phyloP scores from a whole-genome alignment of 2,797 vertebrate genomes.

The Typhlichthys subterraneus region DNA sequence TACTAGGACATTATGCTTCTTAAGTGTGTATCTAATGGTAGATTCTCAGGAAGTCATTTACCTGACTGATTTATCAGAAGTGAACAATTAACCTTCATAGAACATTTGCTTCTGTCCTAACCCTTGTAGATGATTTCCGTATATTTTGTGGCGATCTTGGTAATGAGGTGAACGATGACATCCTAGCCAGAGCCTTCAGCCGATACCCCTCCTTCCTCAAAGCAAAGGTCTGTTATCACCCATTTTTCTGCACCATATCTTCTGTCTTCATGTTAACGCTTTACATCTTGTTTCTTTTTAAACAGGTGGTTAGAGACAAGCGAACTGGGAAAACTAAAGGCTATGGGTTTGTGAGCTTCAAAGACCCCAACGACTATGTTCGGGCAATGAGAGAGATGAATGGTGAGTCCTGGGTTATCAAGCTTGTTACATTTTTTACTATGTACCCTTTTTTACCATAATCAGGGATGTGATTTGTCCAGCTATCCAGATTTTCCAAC shows the following conservation, averaged over 20 bases:
- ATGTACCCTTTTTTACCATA: too few species aligned
- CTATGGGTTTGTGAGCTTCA: constrained; percentile 94
- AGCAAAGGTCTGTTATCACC: constrained; percentile 75
- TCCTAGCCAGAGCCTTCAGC: constrained; percentile 89
- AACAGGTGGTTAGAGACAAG: constrained; percentile 88
- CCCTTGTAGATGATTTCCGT: constrained; percentile 86
- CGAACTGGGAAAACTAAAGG: constrained; percentile 93
- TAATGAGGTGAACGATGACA: constrained; percentile 93
- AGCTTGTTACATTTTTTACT: too few species aligned
- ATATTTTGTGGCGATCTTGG: constrained; percentile 94
- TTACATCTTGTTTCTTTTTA: neutral
- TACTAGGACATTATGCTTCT: too few species aligned
- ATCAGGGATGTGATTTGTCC: too few species aligned
- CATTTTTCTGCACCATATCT: neutral
- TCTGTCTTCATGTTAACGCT: neutral
- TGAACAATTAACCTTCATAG: too few species aligned
- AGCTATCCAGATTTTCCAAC: too few species aligned
- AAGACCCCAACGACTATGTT: constrained; percentile 92
- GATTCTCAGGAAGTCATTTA: too few species aligned
- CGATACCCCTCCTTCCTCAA: constrained; percentile 93
- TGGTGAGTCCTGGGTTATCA: constrained; percentile 69
- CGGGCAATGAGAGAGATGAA: constrained; percentile 95
- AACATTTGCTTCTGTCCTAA: neutral
- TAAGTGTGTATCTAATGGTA: too few species aligned
- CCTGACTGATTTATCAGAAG: too few species aligned